Base-by-base conservation (phyloP, 35 echinoderm and acorn worm species). In the Heliocidaris tuberculata region DNA sequence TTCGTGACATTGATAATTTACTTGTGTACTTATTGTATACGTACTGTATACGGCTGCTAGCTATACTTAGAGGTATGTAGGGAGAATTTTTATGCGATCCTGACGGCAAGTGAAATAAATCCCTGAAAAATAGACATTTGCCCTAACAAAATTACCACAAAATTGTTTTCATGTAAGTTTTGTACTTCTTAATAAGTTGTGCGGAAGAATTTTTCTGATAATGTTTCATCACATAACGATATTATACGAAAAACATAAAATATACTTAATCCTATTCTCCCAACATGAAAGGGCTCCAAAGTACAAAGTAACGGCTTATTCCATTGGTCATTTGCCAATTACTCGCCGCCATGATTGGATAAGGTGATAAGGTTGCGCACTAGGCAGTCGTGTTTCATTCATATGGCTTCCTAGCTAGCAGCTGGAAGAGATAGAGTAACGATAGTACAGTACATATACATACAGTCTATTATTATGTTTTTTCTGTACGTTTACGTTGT, bases 301-400 rank as follows among this genome's bases (percentile, higher is more conserved):
- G 48, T 93, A 31, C 91, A 30, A 49, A 93, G 50, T 93, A 93
- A 93, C 91, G 50, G 91, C 48, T 93, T 30, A 52, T 93, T 15
- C 91, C 31, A 93, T 93, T 93, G 91, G 91, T 93, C 91, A 93
- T 52, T 93, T 93, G 91, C 91, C 91, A 93, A 93, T 93, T 93
- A 93, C 49, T 42, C 91, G 48, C n/a, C 48, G 91, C 48, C 48
- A 50, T 93, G 91, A 93, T 93, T 93, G 91, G 91, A 93, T 93
- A 93, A 93, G 91, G 91, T 93, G 91, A 93, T 93, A 93, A 93
- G 91, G 91, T 93, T 93, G 50, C 48, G 91, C 91, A 93, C 50
- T 93, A 24, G 91, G 29, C 91, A 93, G 50, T 13, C 91, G 47
- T 59, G 91, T 93, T 93, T 59, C 91, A 93, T 89, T 89, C 87